Base-by-base conservation (phyloP, 2,113 vertebrate genomes). In the human region DNA sequence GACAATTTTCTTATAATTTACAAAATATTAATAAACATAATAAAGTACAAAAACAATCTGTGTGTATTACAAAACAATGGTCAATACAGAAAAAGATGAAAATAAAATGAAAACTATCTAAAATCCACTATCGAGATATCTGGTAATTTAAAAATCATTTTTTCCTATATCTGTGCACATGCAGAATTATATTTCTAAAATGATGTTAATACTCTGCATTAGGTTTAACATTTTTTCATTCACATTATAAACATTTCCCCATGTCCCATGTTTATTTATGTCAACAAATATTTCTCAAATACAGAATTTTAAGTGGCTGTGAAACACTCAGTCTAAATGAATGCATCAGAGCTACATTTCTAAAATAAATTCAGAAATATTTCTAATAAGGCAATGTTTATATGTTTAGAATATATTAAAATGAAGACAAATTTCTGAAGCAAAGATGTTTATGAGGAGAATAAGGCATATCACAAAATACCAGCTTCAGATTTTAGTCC, bases 371-470 rank as follows among this genome's bases (percentile, higher is more conserved):
- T 96, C 12, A 72, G 50, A 82, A 57, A 27, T 96, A 40, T 84
- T 93, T 97, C n/a, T 89, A 95, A 66, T 38, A 89, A 38, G 12
- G 32, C 17, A 84, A 32, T 76, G 17, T 91, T 92, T 83, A 30
- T 43, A 80, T 61, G 32, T 85, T 97, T 89, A 78, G 50, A 84
- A 94, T 84, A 78, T 81, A 80, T 88, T 93, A n/a, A 95, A 88
- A 45, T 85, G 9, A 13, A 90, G 52, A 78, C 30, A 88, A 66
- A 94, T 88, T 87, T 93, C 50, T 82, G 12, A 92, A 93, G 45
- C 45, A 90, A 94, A 97, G 61, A 96, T 4, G 8, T 48, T 92
- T 72, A 7, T 40, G 27, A 6, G 5, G 8, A 89, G 17, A 98
- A 93, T 50, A 76, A 87, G 22, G 22, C 70, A 4, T n/a, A 88